Conservation (phyloP, 2,888 invertebrate species). For the Bugula neritina region DNA sequence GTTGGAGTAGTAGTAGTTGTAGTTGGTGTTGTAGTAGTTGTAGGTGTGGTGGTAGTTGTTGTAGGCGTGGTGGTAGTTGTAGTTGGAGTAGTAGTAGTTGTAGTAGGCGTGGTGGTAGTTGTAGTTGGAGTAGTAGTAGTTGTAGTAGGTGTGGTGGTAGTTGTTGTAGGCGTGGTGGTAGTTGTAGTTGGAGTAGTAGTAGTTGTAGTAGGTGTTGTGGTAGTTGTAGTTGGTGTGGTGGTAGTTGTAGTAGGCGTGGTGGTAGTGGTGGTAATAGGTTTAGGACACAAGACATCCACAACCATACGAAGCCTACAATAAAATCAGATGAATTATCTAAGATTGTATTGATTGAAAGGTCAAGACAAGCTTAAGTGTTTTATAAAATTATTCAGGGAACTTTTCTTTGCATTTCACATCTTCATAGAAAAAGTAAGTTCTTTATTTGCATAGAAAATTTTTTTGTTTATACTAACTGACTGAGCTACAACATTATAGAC, state of each 20-base stretch:
- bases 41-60: not conserved
- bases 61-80: not conserved
- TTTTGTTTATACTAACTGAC: too few relatives aligned
- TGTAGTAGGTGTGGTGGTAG: not conserved
- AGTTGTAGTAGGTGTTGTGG: not conserved
- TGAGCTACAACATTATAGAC: too few relatives aligned
- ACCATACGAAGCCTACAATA: not conserved
- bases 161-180: not conserved
- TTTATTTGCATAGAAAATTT: too few relatives aligned
- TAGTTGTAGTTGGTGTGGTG: not conserved
- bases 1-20: not conserved
- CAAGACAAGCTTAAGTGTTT: too few relatives aligned
- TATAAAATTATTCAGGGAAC: too few relatives aligned
- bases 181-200: not conserved
- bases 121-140: not conserved
- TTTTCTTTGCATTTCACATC: too few relatives aligned
- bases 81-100: not conserved
- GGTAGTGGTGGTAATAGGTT: not conserved
- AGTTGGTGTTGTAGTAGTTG: not conserved
- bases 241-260: too few relatives aligned
- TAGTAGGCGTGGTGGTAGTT: not conserved
- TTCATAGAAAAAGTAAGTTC: too few relatives aligned
- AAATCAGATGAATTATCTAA: too few relatives aligned
- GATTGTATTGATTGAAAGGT: too few relatives aligned
- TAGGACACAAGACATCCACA: not conserved